Evolutionary conservation across 2,113 vertebrate genomes (phyloP).

Genomic region (Morone saxatilis): DNA sequence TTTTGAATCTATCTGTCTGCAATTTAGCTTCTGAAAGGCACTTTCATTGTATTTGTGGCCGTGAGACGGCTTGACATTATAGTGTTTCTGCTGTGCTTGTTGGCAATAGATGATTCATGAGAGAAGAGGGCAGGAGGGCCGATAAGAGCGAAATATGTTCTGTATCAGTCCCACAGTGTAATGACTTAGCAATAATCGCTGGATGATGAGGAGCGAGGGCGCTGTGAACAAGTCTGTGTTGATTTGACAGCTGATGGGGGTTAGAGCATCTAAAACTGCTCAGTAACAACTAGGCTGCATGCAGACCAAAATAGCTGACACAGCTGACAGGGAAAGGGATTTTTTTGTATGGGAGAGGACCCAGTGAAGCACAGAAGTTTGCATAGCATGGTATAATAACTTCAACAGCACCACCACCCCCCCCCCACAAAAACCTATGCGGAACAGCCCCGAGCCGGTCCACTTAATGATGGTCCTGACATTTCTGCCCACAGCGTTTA

Average conservation of each 20-base stretch:
- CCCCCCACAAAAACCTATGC: background rate
- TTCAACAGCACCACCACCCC: slow-evolving; percentile 9
- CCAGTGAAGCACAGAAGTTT: slow-evolving; percentile 28
- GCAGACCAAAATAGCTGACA: slow-evolving; percentile 62
- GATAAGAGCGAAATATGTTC: slow-evolving; percentile 45
- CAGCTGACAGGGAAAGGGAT: slow-evolving; percentile 39
- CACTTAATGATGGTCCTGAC: slow-evolving; percentile 71
- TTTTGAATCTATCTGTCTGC: background rate
- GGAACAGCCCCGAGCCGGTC: slow-evolving; percentile 23
- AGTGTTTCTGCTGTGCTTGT: slow-evolving; percentile 38
- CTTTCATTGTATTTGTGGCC: slow-evolving; percentile 20
- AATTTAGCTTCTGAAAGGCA: background rate
- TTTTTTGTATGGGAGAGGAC: slow-evolving; percentile 6
- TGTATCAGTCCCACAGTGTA: slow-evolving; percentile 34
- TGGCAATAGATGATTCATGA: slow-evolving; percentile 54
- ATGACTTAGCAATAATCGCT: slow-evolving; percentile 61
- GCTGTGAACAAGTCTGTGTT: slow-evolving; percentile 39
- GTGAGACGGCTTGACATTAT: slow-evolving; percentile 51
- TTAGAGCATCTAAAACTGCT: slow-evolving; percentile 56
- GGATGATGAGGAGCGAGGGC: slow-evolving; percentile 45
- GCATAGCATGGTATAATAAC: slow-evolving; percentile 39
- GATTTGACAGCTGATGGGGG: slow-evolving; percentile 53
- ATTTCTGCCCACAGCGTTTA: slow-evolving; percentile 69
- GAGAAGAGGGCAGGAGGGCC: slow-evolving; percentile 27
- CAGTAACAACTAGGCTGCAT: slow-evolving; percentile 52